Evolutionary conservation across 2,888 invertebrate species (phyloP), one percentile per base, ranked within the genome.

Genomic region (Polydrusus tereticollis): DNA sequence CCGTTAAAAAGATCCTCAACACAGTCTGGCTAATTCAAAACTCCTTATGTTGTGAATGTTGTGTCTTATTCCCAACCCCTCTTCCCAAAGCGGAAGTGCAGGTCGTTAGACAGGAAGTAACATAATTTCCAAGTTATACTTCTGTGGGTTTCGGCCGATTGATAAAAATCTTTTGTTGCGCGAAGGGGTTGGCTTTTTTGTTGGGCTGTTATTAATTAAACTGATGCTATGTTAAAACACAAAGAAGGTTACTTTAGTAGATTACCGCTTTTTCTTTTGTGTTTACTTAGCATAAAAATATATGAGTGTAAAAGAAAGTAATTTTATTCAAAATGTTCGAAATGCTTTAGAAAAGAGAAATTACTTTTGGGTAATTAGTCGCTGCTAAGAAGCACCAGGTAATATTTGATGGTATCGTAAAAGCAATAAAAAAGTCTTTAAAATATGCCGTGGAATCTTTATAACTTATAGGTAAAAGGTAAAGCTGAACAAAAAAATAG

Each of bases 41-140:
- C 45, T 52, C 62, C 62, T 50, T 68, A 47, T 55, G 68, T 68
- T 50, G 63, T 64, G 29, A 62, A 47, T 55, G 68, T 68, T 50
- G 63, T 64, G 29, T 21, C 57, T 45, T 55, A 38, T 41, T 43
- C 10, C 62, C 10, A 38, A 64, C 57, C 57, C 64, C 45, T 26
- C 47, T 58, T 47, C 26, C 29, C 18, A 10, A 66, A 66, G 64
- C 60, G 71, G 71, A 71, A 60, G 60, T 62, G 10, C 71, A 62
- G 58, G 60, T 66, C 71, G 71, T 60, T 66, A 66, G 66, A 66
- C 66, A 62, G 66, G 71, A 71, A 71, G 59, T 71, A 71, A 69
- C 66, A 66, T 71, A 71, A 66, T 66, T 69, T 66, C 65, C 69
- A 59, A 69, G 69, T 38, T 55, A 45, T 62, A 55, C 62, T 62